Conservation (phyloP, 2,113 vertebrate genomes). For the Serilophus lunatus region DNA sequence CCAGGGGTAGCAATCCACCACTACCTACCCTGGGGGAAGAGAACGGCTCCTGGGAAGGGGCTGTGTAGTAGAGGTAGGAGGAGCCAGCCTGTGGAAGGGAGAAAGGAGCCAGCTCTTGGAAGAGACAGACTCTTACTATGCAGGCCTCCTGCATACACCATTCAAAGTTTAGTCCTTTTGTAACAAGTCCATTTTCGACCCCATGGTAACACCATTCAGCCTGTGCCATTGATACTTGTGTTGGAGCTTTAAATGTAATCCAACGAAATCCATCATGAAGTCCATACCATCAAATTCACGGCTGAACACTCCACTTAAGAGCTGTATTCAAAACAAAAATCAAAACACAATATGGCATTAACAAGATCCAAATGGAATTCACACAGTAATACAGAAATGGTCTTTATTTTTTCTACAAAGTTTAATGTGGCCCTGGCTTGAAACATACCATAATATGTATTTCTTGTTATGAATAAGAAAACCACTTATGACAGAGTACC, state of each 20-base stretch:
- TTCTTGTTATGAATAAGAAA: slow-evolving; percentile 17
- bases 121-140: not conserved
- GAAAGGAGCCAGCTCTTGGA: not conserved
- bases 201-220: not conserved
- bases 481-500: slow-evolving; percentile 17
- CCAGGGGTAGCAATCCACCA: not conserved
- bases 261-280: not conserved
- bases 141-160: not conserved
- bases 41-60: not conserved
- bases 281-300: not conserved
- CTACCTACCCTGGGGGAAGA: rapidly evolving
- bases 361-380: slow-evolving; percentile 17
- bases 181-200: not conserved
- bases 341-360: not conserved
- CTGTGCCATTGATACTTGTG: not conserved
- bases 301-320: not conserved
- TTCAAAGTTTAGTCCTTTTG: not conserved
- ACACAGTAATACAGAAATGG: not conserved
- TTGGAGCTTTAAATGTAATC: not conserved
- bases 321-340: not conserved
- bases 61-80: not conserved
- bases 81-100: not conserved
- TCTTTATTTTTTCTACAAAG: not conserved
- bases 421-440: not conserved
- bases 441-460: not conserved